These are phyloP conservation scores for Drosophila robusta DNA, from an alignment of 2,888 invertebrate genomes.

Conservation along the genomic window DNA sequence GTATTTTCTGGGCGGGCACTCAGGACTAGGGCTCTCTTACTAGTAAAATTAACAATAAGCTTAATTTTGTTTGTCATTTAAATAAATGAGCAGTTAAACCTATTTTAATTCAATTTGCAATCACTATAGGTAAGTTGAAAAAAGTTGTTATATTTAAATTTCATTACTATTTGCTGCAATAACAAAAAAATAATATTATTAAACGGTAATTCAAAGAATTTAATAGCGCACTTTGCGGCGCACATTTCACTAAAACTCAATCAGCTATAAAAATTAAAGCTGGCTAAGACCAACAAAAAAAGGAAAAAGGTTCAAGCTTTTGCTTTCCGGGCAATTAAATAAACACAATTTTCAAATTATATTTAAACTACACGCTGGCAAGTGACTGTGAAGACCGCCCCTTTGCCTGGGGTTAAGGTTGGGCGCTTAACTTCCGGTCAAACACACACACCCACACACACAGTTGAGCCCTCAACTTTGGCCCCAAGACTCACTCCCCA, in stretches of 20 bases:
- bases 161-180: neutral
- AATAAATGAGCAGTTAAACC: no score
- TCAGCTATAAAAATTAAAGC: conserved; percentile 57
- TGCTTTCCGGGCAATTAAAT: conserved; percentile 77
- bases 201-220: conserved; percentile 11
- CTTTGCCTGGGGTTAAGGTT: conserved; percentile 12
- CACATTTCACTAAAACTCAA: conserved; percentile 56
- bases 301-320: conserved; percentile 44
- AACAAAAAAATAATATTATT: neutral
- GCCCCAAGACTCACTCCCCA: conserved; percentile 3
- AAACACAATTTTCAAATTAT: conserved; percentile 79
- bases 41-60: no score
- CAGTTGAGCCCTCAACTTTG: conserved; percentile 65
- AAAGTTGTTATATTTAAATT: neutral
- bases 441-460: conserved; percentile 39
- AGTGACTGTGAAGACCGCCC: conserved; percentile 9
- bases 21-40: no score
- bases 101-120: neutral
- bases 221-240: conserved; percentile 39
- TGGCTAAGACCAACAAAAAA: conserved; percentile 3
- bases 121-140: neutral
- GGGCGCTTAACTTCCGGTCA: conserved; percentile 67
- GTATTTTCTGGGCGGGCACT: no score
- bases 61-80: no score
- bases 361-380: conserved; percentile 66